These are phyloP conservation scores for Caenorhabditis drosophilae DNA, from an alignment of 2,888 invertebrate species.

Conservation along the genomic window DNA sequence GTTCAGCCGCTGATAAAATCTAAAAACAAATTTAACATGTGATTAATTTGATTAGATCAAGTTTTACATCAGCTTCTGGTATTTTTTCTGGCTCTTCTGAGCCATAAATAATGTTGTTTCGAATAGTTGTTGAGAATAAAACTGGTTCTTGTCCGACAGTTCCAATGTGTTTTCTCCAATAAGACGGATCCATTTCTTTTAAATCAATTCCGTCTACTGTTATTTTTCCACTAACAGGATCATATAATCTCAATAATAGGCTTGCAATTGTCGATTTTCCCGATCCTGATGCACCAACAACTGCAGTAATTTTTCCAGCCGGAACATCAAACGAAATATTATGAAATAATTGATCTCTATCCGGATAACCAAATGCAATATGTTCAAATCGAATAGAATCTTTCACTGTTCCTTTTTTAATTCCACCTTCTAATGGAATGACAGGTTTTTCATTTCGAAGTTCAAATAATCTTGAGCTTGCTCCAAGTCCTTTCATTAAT, in stretches of 20 bases:
- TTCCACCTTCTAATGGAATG: slow-evolving; percentile 78
- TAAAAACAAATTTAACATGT: too few relatives aligned
- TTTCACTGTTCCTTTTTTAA: slow-evolving; percentile 38
- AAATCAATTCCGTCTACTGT: slow-evolving; percentile 82
- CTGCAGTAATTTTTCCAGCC: slow-evolving; percentile 80
- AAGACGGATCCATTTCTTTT: slow-evolving; percentile 79
- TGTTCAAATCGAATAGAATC: slow-evolving; percentile 75
- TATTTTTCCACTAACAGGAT: slow-evolving; percentile 77
- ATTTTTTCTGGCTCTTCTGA: slow-evolving; percentile 72
- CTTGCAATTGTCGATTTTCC: slow-evolving; percentile 91
- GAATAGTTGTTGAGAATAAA: slow-evolving; percentile 86
- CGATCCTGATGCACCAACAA: slow-evolving; percentile 90
- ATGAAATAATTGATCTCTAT: slow-evolving; percentile 75
- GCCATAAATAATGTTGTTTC: slow-evolving; percentile 90
- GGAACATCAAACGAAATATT: slow-evolving; percentile 75
- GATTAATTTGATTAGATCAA: too few relatives aligned
- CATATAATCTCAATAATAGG: slow-evolving; percentile 82
- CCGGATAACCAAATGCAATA: slow-evolving; percentile 79
- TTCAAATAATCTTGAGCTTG: slow-evolving; percentile 86
- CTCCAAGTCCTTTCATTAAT: slow-evolving; percentile 89
- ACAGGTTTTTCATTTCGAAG: slow-evolving; percentile 81
- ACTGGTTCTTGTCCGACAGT: slow-evolving; percentile 92
- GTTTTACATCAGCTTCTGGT: slow-evolving; percentile 71
- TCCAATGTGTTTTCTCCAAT: slow-evolving; percentile 86
- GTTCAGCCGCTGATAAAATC: slow-evolving; percentile 75